Evolutionary conservation across 2,888 invertebrate genomes (phyloP).

Genomic region (Synergus japonicus): DNA sequence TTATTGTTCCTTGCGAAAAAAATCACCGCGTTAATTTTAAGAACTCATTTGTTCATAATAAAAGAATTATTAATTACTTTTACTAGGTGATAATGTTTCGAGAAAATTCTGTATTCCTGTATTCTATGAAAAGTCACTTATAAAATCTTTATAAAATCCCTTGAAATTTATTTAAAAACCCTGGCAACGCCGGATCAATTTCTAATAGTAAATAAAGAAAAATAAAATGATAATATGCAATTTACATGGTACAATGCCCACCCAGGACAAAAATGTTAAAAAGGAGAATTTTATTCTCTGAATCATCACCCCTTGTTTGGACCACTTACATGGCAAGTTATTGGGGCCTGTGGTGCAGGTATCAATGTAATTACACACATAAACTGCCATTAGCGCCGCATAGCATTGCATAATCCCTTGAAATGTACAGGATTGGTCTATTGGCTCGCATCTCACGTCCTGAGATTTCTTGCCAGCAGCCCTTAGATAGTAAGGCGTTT

Average conservation of each 20-base stretch:
- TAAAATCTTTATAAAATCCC: no score
- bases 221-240: no score
- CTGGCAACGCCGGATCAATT: no score
- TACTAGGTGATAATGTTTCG: no score
- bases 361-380: conserved; percentile 39
- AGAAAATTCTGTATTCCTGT: no score
- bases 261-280: not conserved
- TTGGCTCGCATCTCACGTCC: conserved; percentile 66
- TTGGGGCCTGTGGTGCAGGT: conserved; percentile 26
- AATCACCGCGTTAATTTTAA: not conserved
- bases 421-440: conserved; percentile 46
- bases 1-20: not conserved
- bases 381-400: conserved; percentile 32
- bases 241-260: not conserved
- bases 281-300: conserved; percentile 23
- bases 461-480: conserved; percentile 52
- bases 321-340: conserved; percentile 36
- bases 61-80: not conserved
- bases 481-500: conserved; percentile 52
- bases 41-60: not conserved
- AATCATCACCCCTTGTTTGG: conserved; percentile 2
- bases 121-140: no score
- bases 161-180: no score
- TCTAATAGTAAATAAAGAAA: no score
- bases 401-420: conserved; percentile 26